A percentile compares a stretch with the other conserved stretches of the same genome.
These are phyloP conservation scores for Ectemnius cavifrons DNA, from an alignment of 2,888 invertebrate genomes.

Conservation along the genomic window DNA sequence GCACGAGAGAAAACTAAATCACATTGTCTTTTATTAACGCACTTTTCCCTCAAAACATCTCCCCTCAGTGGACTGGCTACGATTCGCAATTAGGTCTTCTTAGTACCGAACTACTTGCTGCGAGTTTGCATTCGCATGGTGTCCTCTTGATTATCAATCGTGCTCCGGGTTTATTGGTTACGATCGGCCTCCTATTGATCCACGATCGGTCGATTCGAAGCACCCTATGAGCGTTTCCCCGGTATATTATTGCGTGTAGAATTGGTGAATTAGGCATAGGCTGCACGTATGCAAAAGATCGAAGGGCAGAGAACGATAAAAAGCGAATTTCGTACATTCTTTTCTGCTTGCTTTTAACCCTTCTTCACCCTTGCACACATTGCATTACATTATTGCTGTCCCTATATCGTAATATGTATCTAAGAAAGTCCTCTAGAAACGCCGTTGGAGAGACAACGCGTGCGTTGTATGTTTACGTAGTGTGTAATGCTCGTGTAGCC, in stretches of 20 bases:
- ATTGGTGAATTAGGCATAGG: background rate
- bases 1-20: constrained; percentile 44
- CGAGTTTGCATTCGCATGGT: too few species aligned
- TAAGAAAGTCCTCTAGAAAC: constrained; percentile 58
- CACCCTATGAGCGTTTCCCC: background rate
- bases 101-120: too few species aligned
- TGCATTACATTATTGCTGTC: constrained; percentile 55
- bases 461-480: too few species aligned
- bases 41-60: too few species aligned
- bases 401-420: constrained; percentile 48
- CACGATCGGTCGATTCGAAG: background rate
- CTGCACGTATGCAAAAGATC: background rate
- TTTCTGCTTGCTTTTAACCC: background rate
- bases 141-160: too few species aligned
- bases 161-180: too few species aligned
- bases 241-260: background rate
- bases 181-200: background rate
- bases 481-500: constrained; percentile 1
- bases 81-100: too few species aligned
- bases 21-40: constrained; percentile 22
- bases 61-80: too few species aligned
- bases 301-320: background rate
- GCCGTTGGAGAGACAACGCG: constrained; percentile 56
- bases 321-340: background rate
- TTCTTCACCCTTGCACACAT: background rate